Base-by-base conservation (phyloP, 1,140 invertebrate genomes). In the Ctenoplectra terminalis region DNA sequence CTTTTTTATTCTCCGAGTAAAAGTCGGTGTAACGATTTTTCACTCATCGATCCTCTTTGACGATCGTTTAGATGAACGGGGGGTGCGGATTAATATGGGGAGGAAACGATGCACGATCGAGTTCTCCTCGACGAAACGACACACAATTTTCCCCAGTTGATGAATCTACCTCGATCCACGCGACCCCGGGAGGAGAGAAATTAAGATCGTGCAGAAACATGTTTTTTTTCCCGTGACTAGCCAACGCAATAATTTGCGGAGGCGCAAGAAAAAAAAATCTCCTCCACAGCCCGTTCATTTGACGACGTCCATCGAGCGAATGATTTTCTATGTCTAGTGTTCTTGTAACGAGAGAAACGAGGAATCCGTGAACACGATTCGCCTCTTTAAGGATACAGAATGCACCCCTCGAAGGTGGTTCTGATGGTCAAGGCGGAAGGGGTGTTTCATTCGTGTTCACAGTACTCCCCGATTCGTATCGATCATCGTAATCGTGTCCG, bases 1-100 rank as follows among this genome's bases (percentile, higher is more conserved):
- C 76, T 88, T 86, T 87, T 86, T 87, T 87, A 87, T 82, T 88
- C 64, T 71, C 76, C 52, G n/a, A 67, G 46, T 67, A 72, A 58
- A 87, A 85, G 88, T 85, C 81, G 83, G 63, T 79, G 81, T 88
- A 76, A 85, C 81, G 76, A 88, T 90, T 89, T 89, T 89, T 79
- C 88, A 88, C 85, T 89, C 82, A 60, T 54, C 56, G 64, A 46
- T 17, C 26, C 64, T 43, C 26, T 23, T 2, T 8, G 29, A 54
- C 34, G 20, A 0, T 8, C 29, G 66, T 20, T 56, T 31, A 37
- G 67, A 66, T 37, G 60, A 40, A 67, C 76, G 56, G 66, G 60
- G 13, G 66, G 31, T n/a, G 5, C 29, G 31, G 26, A n/a, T 40
- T 20, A 20, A 29, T 4, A n/a, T 23, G 15, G 34, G 26, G 31